Base-by-base conservation (phyloP, 2,888 invertebrate species). In the Spisula subtruncata region DNA sequence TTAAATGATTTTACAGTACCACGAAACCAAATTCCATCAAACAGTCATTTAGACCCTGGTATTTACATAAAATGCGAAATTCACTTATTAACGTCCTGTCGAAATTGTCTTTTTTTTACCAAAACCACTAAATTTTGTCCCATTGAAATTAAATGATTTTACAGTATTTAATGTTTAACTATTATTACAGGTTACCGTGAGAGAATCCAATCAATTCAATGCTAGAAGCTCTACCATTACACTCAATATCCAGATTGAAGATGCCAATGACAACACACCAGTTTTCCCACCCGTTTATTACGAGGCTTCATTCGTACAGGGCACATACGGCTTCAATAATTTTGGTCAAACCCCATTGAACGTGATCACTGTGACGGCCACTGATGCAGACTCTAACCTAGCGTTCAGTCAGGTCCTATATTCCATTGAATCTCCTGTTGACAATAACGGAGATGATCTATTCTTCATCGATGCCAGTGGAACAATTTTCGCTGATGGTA, bases 201-300 rank as follows among this genome's bases (percentile, higher is more conserved):
- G 92, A 16, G 95, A 96, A 85, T 83, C 82, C 10, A 90, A 89
- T 46, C 93, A 93, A 6, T 66, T 91, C 16, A 88, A 92, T n/a
- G 90, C 91, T 48, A 87, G 90, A 25, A 93, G 94, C 0, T 91
- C 93, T 25, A 94, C 94, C 0, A 90, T 92, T 1, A 92, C 91
- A 6, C 71, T 96, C 56, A 94, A 93, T 0, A 91, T 96, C 14
- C 92, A 91, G 82, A 93, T 96, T 10, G 48, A 94, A 81, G 95
- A 96, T 93, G 91, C 92, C 25, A 96, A 96, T 91, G 96, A 96
- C 93, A 94, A 95, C 83, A 51, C 89, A 0, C 96, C 96, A 0
- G 83, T 86, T 12, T 96, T 96, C 90, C 93, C 94, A 12, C 92
- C 94, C 0, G 81, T 85, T 0, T 94, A 93, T 6, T 95, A 95